These are phyloP conservation scores for Aleadryas rufinucha DNA, from an alignment of 2,113 vertebrate genomes.

Conservation along the genomic window DNA sequence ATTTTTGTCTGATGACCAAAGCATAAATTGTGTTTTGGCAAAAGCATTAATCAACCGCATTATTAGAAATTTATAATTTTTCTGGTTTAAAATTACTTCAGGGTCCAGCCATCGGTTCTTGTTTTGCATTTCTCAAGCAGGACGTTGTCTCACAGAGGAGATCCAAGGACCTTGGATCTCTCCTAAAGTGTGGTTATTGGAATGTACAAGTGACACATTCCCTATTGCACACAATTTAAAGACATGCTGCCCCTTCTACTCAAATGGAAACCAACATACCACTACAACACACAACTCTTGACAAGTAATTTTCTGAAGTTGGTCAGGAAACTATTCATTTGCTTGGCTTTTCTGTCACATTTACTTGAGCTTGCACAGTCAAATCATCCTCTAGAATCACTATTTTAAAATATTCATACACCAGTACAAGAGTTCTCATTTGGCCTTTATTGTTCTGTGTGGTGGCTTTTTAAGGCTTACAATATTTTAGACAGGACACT, in stretches of 20 bases:
- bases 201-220: background rate
- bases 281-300: background rate
- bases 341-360: background rate
- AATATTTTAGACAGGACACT: background rate
- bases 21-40: background rate
- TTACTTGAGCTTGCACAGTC: slow-evolving; percentile 14
- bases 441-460: background rate
- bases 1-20: background rate
- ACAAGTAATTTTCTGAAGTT: background rate
- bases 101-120: background rate
- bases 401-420: slow-evolving; percentile 27
- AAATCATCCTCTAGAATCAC: slow-evolving; percentile 31
- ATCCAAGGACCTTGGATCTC: background rate
- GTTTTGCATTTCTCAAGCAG: background rate
- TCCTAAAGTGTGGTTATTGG: background rate
- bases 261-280: background rate
- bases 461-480: background rate
- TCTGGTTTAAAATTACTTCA: background rate
- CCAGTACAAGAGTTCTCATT: background rate
- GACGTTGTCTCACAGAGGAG: background rate
- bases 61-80: background rate
- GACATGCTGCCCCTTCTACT: background rate
- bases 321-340: background rate
- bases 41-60: background rate
- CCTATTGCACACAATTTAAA: background rate